Base-by-base conservation (phyloP, 2,113 vertebrate species). In the Amia ocellicauda region DNA sequence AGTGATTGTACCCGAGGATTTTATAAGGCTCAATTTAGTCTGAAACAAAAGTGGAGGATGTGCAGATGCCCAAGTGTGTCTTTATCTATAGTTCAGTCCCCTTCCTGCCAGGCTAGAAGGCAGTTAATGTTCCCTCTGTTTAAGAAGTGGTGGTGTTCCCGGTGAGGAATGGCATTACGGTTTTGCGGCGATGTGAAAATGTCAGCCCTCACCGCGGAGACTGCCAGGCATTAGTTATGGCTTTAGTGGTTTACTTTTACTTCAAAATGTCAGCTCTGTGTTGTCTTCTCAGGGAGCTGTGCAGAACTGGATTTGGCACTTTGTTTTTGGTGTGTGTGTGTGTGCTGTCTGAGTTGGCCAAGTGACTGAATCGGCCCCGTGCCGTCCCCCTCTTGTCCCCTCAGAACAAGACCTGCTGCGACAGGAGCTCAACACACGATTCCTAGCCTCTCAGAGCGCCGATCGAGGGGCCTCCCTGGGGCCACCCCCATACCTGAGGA, bases 391-490 rank as follows among this genome's bases (percentile, higher is more conserved):
- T 67, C 73, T 55, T 78, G 17, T 80, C 7, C 42, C 81, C 86
- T 53, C 88, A 98, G 96, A 99, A 43, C 96, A 98, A 95, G 95
- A 97, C 74, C 88, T 99, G 74, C 88, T 99, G 69, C 92, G 95
- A 7, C 96, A 99, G 89, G 96, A 99, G 74, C 87, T 99, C 73
- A 98, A 99, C 89, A 99, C 94, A 0, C 94, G 96, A 19, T 99
- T 99, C 69, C 69, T 99, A 90, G 96, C 96, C 61, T 98, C 96
- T 9, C 96, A 99, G 86, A 98, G 91, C 24, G 92, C 95, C 0
- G 96, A 99, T 80, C 96, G 96, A 0, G 96, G 95, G 11, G 95
- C 95, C 51, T 97, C 95, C 1, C 84, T 98, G 74, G 96, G 96
- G 68, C 96, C 95, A 0, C 95, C 96, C 0, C 96, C 95, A 4